Conservation (phyloP, 2,888 invertebrate species). For the Trissonchulus sp. region DNA sequence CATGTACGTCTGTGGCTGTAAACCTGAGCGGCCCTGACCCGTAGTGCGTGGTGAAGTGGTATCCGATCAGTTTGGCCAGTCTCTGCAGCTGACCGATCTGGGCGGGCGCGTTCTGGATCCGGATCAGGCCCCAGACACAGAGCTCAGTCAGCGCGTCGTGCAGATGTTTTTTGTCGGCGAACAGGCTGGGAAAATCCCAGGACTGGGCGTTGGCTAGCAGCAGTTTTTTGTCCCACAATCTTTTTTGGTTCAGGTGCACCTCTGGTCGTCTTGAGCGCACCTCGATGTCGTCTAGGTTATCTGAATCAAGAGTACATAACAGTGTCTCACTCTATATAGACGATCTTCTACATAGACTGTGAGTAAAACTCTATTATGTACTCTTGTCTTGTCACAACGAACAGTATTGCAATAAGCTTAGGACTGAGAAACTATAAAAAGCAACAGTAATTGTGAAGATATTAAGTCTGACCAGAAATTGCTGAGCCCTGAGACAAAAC, state of each 20-base stretch:
- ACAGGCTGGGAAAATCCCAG: slow-evolving; percentile 40
- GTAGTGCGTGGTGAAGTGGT: slow-evolving; percentile 67
- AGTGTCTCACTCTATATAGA: too few relatives aligned
- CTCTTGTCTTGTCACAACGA: too few relatives aligned
- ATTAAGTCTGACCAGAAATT: too few relatives aligned
- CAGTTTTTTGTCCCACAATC: slow-evolving; percentile 42
- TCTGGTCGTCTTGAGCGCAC: slow-evolving; percentile 36
- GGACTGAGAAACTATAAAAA: too few relatives aligned
- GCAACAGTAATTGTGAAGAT: too few relatives aligned
- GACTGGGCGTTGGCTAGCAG: slow-evolving; percentile 39
- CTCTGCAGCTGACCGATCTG: slow-evolving; percentile 60
- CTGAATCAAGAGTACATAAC: too few relatives aligned
- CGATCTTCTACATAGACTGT: too few relatives aligned
- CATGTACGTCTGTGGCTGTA: too few relatives aligned
- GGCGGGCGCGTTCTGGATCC: slow-evolving; percentile 62
- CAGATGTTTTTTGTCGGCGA: slow-evolving; percentile 49
- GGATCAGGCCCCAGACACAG: slow-evolving; percentile 63
- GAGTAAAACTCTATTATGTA: too few relatives aligned
- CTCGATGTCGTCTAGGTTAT: slow-evolving; percentile 39
- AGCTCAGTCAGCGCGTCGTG: slow-evolving; percentile 62
- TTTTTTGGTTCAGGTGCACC: slow-evolving; percentile 41
- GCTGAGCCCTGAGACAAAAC: too few relatives aligned
- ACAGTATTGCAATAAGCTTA: too few relatives aligned
- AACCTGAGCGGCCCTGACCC: too few relatives aligned
- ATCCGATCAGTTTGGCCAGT: slow-evolving; percentile 64